phyloP scores from a whole-genome alignment of 1,140 invertebrate genomes.

The Megalopta genalis region DNA sequence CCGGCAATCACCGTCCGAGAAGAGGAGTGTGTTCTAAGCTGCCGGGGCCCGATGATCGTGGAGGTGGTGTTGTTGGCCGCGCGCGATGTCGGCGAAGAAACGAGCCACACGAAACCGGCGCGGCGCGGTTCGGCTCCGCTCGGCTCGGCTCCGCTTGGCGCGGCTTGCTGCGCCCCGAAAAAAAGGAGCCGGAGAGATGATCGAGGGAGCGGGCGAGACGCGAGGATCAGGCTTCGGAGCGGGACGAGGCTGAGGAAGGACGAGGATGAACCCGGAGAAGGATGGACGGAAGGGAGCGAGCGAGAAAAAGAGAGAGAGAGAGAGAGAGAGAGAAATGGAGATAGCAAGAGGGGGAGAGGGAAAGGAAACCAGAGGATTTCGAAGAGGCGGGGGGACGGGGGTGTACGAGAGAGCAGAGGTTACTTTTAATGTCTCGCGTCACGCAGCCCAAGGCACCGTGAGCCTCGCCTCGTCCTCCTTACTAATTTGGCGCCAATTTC shows the following conservation, averaged over 20 bases:
- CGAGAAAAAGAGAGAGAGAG: background rate
- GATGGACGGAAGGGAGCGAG: background rate
- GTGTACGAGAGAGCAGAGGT: constrained; percentile 76
- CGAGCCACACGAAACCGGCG: constrained; percentile 37
- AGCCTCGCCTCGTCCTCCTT: constrained; percentile 79
- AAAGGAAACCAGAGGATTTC: constrained; percentile 42
- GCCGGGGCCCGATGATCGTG: constrained; percentile 32
- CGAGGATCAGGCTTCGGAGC: too few species aligned
- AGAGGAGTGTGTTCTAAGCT: constrained; percentile 54
- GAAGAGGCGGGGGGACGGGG: constrained; percentile 59
- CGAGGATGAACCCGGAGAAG: too few species aligned
- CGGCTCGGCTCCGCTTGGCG: background rate
- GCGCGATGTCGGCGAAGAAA: constrained; percentile 27
- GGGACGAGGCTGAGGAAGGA: too few species aligned
- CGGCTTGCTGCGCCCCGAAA: too few species aligned
- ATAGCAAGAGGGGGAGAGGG: constrained; percentile 41
- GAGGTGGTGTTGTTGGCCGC: constrained; percentile 12
- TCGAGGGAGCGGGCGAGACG: too few species aligned
- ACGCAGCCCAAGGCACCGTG: constrained; percentile 77
- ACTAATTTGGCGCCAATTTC: constrained; percentile 81
- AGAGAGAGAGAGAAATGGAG: background rate
- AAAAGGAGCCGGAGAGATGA: too few species aligned
- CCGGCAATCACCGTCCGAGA: constrained; percentile 1
- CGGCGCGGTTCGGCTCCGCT: too few species aligned
- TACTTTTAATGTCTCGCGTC: constrained; percentile 81